These are phyloP conservation scores for Andrena haemorrhoa DNA, from an alignment of 2,888 invertebrate genomes.

Conservation along the genomic window DNA sequence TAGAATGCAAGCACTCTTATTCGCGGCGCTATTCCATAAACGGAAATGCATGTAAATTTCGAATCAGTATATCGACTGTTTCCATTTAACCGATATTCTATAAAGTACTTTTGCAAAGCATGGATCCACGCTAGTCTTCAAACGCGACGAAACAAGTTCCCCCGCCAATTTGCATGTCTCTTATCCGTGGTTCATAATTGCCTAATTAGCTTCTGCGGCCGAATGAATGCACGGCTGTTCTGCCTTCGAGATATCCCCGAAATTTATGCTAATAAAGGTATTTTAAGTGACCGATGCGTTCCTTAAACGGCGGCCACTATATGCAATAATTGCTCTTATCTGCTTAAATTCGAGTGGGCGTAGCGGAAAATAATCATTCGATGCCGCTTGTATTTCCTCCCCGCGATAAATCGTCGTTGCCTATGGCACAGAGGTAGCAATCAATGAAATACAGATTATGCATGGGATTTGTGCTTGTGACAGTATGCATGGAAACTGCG, in stretches of 20 bases:
- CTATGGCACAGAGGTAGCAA: neutral
- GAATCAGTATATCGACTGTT: conserved; percentile 21
- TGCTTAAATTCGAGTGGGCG: conserved; percentile 50
- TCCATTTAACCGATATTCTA: neutral
- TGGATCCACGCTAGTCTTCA: neutral
- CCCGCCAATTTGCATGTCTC: neutral
- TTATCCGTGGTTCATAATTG: conserved; percentile 40
- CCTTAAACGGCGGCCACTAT: conserved; percentile 31
- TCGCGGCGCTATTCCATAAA: neutral
- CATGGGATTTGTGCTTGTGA: neutral
- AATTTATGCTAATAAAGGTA: conserved; percentile 41
- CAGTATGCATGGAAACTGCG: neutral
- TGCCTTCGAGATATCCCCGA: conserved; percentile 27
- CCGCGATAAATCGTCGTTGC: conserved; percentile 40
- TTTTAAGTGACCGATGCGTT: conserved; percentile 26
- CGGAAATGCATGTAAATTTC: neutral
- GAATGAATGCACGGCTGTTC: conserved; percentile 50
- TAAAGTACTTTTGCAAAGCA: neutral
- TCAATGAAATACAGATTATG: conserved; percentile 14
- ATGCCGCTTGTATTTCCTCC: conserved; percentile 34
- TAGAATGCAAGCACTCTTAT: conserved; percentile 27
- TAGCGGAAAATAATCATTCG: conserved; percentile 46
- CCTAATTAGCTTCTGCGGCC: conserved; percentile 54
- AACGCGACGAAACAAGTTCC: too few species aligned
- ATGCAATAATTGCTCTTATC: conserved; percentile 50